Conservation (phyloP, 2,113 vertebrate genomes). For the Paedocypris sp. region DNA sequence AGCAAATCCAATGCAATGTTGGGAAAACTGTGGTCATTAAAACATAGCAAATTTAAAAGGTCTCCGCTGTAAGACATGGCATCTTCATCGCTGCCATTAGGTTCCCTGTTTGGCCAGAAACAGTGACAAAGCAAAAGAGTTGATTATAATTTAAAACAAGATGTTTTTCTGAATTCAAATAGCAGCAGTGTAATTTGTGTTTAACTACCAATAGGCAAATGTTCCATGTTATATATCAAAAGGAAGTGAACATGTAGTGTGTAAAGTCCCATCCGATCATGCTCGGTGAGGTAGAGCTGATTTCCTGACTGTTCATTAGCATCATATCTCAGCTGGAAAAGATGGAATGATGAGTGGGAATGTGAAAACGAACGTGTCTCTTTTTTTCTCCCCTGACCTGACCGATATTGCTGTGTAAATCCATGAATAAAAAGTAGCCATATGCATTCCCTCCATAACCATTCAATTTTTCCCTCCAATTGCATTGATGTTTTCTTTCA, state of each 20-base stretch:
- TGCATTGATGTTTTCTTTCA: slow-evolving; percentile 8
- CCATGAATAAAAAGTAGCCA: slow-evolving; percentile 33
- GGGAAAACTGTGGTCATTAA: neutral
- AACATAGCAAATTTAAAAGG: too few relatives aligned
- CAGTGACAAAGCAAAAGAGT: too few relatives aligned
- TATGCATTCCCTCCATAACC: neutral
- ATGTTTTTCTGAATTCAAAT: too few relatives aligned
- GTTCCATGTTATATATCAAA: too few relatives aligned
- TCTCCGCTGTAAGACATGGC: neutral
- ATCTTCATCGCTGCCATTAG: too few relatives aligned
- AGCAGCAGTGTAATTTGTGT: too few relatives aligned
- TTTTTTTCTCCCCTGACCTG: slow-evolving; percentile 8
- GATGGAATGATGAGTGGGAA: slow-evolving; percentile 3
- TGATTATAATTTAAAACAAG: too few relatives aligned
- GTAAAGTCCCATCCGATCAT: too few relatives aligned
- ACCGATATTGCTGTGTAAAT: slow-evolving; percentile 17
- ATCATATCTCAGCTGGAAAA: slow-evolving; percentile 7
- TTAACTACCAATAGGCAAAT: too few relatives aligned
- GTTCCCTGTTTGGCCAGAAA: too few relatives aligned
- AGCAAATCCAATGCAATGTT: neutral
- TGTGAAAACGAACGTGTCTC: slow-evolving; percentile 20
- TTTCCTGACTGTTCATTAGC: slow-evolving; percentile 10
- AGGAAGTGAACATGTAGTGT: too few relatives aligned
- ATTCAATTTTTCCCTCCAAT: slow-evolving; percentile 5
- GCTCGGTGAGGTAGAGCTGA: too few relatives aligned